Evolutionary conservation across 1,140 invertebrate species (phyloP).

Genomic region (Bilobella aurantiaca): DNA sequence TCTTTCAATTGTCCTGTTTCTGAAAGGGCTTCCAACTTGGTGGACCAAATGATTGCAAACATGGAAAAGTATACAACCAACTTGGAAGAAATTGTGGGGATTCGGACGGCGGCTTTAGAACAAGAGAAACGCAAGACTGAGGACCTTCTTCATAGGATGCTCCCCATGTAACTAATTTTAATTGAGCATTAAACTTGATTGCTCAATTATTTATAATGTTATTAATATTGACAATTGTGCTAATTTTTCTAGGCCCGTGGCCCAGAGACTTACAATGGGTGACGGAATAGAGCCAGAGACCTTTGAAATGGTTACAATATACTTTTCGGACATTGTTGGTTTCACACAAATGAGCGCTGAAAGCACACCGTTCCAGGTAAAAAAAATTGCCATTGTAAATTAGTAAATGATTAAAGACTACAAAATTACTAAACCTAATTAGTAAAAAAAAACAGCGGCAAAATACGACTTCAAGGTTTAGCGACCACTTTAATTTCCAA

Average conservation of each 20-base stretch:
- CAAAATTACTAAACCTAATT: no score
- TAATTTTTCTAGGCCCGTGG: conserved; percentile 57
- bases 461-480: no score
- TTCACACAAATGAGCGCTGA: conserved; percentile 93
- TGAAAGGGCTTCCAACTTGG: conserved; percentile 24
- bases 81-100: conserved; percentile 82
- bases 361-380: conserved; percentile 76
- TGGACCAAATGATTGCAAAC: conserved; percentile 46
- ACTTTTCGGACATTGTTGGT: conserved; percentile 97
- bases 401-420: no score
- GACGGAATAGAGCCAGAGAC: conserved; percentile 86
- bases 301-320: conserved; percentile 87
- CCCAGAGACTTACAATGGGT: conserved; percentile 70
- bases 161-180: conserved; percentile 58
- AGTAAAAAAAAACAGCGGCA: no score
- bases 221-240: no score
- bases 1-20: background rate
- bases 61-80: conserved; percentile 92
- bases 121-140: conserved; percentile 92
- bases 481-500: no score
- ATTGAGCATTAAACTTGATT: background rate
- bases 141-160: conserved; percentile 81
- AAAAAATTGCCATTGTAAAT: background rate
- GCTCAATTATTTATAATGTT: no score
- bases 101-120: conserved; percentile 71